A percentile compares a stretch with the other conserved stretches of the same genome.
These are phyloP conservation scores for Phengaris alcon DNA, from an alignment of 2,888 invertebrate genomes.

Conservation along the genomic window DNA sequence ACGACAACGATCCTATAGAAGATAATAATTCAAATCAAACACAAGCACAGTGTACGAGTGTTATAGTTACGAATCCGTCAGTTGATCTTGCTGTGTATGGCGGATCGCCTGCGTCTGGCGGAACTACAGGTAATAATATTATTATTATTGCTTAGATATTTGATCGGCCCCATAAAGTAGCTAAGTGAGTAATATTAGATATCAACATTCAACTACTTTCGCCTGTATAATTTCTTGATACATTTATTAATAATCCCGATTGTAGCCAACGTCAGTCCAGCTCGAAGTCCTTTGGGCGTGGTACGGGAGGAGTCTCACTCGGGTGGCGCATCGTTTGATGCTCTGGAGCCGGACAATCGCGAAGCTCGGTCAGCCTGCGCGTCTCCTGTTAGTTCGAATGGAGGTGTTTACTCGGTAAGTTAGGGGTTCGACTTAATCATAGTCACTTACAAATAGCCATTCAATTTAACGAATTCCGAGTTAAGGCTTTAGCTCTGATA, in stretches of 20 bases:
- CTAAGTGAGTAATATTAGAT: no score
- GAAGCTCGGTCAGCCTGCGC: constrained; percentile 83
- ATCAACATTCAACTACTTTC: background rate
- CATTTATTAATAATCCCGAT: constrained; percentile 16
- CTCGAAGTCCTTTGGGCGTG: constrained; percentile 76
- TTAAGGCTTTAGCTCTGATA: no score
- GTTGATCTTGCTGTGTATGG: constrained; percentile 79
- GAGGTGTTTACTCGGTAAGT: constrained; percentile 91
- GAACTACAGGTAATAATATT: constrained; percentile 58
- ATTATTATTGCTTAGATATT: background rate
- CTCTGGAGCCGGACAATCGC: constrained; percentile 66
- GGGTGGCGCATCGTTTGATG: constrained; percentile 70
- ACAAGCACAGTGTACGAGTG: constrained; percentile 78
- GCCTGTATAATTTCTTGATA: background rate
- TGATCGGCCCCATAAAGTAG: background rate
- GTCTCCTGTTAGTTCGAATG: constrained; percentile 94
- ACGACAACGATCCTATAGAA: constrained; percentile 57
- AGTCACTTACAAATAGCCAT: no score
- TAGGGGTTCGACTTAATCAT: no score
- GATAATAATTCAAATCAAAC: constrained; percentile 50
- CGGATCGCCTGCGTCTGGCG: constrained; percentile 67
- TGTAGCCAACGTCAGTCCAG: constrained; percentile 71
- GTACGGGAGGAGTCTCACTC: constrained; percentile 81
- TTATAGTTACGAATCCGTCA: constrained; percentile 86
- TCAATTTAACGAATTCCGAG: no score